A percentile compares a stretch with the other conserved stretches of the same genome.
These are phyloP conservation scores for Catharus minimus DNA, from an alignment of 2,113 vertebrate species.

Conservation along the genomic window DNA sequence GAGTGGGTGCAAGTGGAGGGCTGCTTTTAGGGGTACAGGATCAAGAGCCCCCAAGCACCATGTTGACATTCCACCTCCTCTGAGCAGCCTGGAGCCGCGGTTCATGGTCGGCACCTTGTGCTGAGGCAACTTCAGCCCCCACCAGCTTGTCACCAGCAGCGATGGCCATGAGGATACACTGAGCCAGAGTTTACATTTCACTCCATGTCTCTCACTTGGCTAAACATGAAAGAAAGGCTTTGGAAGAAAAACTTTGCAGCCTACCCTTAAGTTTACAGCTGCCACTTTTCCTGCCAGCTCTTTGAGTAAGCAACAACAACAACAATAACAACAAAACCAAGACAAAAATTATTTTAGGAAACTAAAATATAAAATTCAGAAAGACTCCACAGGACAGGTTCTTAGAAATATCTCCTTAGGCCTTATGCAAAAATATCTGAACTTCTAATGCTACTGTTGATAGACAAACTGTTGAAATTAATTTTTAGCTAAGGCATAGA, in stretches of 20 bases:
- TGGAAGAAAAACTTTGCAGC: slow-evolving; percentile 44
- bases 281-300: slow-evolving; percentile 51
- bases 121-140: not conserved
- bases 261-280: slow-evolving; percentile 59
- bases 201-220: slow-evolving; percentile 71
- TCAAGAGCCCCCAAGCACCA: not conserved
- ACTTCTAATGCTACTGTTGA: not conserved
- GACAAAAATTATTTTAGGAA: not conserved
- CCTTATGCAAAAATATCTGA: not conserved
- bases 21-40: not conserved
- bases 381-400: not conserved
- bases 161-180: not conserved
- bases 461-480: not conserved
- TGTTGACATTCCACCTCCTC: not conserved
- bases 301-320: not conserved
- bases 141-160: not conserved
- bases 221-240: slow-evolving; percentile 73
- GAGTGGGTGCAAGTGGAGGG: not conserved
- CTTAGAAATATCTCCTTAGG: not conserved
- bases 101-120: rapidly evolving
- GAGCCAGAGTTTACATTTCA: slow-evolving; percentile 64
- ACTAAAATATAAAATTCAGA: not conserved
- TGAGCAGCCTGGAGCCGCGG: not conserved
- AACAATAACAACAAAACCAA: not conserved
- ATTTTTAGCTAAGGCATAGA: not conserved